Evolutionary conservation across 2,888 invertebrate genomes (phyloP).

Genomic region (Lomographa bimaculata): DNA sequence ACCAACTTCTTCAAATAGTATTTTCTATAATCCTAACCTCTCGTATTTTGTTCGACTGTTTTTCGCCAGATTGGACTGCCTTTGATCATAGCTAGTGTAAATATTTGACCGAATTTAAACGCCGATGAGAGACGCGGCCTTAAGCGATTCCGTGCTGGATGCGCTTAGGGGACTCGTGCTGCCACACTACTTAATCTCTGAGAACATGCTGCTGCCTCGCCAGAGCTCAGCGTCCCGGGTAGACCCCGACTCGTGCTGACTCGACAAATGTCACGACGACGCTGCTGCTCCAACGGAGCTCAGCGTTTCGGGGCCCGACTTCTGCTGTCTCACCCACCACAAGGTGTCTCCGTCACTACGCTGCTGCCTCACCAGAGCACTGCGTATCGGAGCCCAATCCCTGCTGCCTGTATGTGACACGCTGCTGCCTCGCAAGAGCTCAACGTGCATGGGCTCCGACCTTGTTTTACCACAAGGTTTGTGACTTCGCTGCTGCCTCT

Average conservation of each 20-base stretch:
- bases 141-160: too few relatives aligned
- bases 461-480: constrained; percentile 3
- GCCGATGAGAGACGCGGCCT: too few relatives aligned
- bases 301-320: neutral
- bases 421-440: constrained; percentile 13
- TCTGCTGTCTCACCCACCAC: constrained; percentile 6
- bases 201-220: constrained; percentile 20
- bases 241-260: constrained; percentile 3
- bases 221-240: constrained; percentile 12
- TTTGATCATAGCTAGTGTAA: too few relatives aligned
- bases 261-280: neutral
- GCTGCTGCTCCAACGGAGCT: constrained; percentile 19
- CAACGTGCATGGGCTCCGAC: neutral
- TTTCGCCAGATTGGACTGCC: too few relatives aligned
- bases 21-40: too few relatives aligned
- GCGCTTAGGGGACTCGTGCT: too few relatives aligned
- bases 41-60: too few relatives aligned
- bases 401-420: neutral
- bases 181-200: constrained; percentile 1
- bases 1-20: too few relatives aligned
- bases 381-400: neutral
- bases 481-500: constrained; percentile 3
- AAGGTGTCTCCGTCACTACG: neutral
- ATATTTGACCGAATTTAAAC: too few relatives aligned
- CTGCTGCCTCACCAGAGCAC: constrained; percentile 9